A percentile compares a stretch with the other conserved stretches of the same genome.
Evolutionary conservation across 2,113 vertebrate genomes (phyloP).

Genomic region (Odobenus rosmarus): DNA sequence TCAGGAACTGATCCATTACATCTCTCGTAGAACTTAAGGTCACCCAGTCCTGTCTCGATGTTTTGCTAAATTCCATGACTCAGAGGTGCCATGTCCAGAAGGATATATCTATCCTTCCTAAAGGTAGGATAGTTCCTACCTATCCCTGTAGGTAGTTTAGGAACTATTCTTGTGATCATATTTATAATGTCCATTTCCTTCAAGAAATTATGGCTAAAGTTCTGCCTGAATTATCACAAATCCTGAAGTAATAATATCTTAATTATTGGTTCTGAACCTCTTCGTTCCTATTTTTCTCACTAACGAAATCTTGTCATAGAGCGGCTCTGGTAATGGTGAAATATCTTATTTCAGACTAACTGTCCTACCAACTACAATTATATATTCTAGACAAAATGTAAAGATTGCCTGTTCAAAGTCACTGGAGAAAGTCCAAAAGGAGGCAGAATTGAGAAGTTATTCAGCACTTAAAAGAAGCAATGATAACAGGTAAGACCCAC

Average conservation of each 20-base stretch:
- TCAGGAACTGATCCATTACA: neutral
- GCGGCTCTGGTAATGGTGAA: neutral
- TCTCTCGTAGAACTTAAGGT: constrained; percentile 10
- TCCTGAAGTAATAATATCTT: neutral
- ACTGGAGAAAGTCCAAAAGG: neutral
- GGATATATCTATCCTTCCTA: no score
- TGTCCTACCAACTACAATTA: neutral
- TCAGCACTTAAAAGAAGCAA: neutral
- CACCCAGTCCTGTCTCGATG: neutral
- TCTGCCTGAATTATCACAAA: neutral
- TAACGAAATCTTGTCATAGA: neutral
- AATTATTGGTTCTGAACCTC: neutral
- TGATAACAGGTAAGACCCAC: neutral
- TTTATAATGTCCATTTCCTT: neutral
- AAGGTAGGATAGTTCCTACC: neutral
- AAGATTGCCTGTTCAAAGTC: neutral
- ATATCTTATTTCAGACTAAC: neutral
- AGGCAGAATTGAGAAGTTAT: neutral
- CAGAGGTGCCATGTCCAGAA: neutral
- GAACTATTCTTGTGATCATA: neutral
- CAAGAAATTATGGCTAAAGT: neutral
- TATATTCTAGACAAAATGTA: neutral
- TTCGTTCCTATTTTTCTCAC: neutral
- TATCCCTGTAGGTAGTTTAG: neutral
- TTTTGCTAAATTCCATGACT: neutral